These are phyloP conservation scores for Caenorhabditis briggsae DNA, from an alignment of 1,140 invertebrate genomes.

Conservation along the genomic window DNA sequence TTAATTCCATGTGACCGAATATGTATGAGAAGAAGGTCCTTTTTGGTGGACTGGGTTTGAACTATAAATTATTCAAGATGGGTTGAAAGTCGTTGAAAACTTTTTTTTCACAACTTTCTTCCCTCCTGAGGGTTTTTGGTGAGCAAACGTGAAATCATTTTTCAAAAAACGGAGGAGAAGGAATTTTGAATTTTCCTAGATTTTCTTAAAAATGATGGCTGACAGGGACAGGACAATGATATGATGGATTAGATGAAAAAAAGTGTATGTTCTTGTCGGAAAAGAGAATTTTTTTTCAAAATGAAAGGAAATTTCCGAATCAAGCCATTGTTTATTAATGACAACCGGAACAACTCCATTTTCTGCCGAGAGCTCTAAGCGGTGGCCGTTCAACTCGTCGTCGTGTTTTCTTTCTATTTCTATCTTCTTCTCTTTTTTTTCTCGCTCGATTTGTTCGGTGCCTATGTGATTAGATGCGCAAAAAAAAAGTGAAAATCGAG, in stretches of 20 bases:
- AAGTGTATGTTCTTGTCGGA: neutral
- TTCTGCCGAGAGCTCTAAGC: neutral
- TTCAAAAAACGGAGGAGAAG: neutral
- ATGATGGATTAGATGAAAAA: slow-evolving; percentile 27
- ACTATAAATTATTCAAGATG: slow-evolving; percentile 50
- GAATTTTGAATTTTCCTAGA: neutral
- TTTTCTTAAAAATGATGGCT: neutral
- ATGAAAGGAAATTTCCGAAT: slow-evolving; percentile 9
- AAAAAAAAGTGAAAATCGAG: slow-evolving; percentile 39
- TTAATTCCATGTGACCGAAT: slow-evolving; percentile 56
- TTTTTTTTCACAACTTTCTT: slow-evolving; percentile 4
- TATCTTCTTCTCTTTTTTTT: neutral
- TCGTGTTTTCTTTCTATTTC: neutral
- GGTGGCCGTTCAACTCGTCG: neutral
- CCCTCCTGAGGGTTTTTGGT: neutral
- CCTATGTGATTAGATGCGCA: slow-evolving; percentile 9
- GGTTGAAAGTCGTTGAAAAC: slow-evolving; percentile 12
- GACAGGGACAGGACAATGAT: neutral
- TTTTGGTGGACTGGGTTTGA: slow-evolving; percentile 32
- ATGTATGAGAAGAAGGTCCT: slow-evolving; percentile 36
- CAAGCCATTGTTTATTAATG: slow-evolving; percentile 51
- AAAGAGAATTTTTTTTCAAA: neutral
- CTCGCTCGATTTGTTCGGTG: neutral
- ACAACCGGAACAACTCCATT: slow-evolving; percentile 42
- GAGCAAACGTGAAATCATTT: neutral